Evolutionary conservation across 1,140 invertebrate genomes (phyloP), one percentile per base, ranked within the genome.

Genomic region (Philotrypesis tridentata): DNA sequence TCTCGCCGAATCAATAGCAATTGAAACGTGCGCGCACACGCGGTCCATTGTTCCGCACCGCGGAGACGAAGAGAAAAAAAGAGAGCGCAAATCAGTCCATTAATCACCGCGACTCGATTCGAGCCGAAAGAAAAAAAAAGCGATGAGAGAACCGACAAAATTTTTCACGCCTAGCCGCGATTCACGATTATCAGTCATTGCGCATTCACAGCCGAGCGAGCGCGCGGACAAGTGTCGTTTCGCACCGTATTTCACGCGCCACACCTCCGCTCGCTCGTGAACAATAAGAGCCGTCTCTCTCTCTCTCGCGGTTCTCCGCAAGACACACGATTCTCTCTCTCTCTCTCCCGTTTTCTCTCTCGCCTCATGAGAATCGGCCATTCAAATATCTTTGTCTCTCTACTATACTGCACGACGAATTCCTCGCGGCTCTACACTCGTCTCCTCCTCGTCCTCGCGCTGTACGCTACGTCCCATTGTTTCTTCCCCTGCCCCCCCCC

Each of bases 171-270:
- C 9, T 65, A 29, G 61, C 48, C 48, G 48, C 48, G 7, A 55
- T 29, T 29, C 6, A 21, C 67, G 67, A 70, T 70, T 70, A 70
- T 33, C 67, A 70, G 27, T 70, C 27, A 37, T 70, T 33, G 31
- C 67, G 67, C 67, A 33, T 70, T 31, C 31, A 68, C 31, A 68
- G 48, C 6, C 48, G 48, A 68, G 68, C 68, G 31, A 21, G 68
- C 27, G 17, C 68, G 25, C 43, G 71, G 43, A 73, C 71, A 73
- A 73, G 43, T 73, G 71, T 73, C 71, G 71, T 55, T 73, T 73
- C 71, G 71, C 71, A 55, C 40, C 71, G 71, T 55, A 55, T 73
- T 73, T 73, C 40, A 73, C 68, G 71, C 40, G 71, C 40, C 71
- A 73, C 71, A 73, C 71, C 71, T 73, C 21, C 68, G 68, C 68